These are phyloP conservation scores for Siniperca scherzeri DNA, from an alignment of 2,797 vertebrate species.

Conservation along the genomic window DNA sequence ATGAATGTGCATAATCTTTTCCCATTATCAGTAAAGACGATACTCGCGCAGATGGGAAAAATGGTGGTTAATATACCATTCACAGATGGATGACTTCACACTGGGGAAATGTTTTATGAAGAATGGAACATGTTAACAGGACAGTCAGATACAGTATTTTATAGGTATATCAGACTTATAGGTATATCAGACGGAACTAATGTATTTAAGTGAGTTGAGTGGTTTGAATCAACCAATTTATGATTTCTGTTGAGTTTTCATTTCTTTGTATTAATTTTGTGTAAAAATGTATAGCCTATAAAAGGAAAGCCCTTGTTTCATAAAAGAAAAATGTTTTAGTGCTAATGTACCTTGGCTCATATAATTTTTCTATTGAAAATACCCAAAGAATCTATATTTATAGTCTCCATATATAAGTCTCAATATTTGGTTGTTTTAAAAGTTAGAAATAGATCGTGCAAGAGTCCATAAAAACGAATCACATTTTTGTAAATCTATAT, in stretches of 20 bases:
- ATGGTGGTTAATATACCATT: slow-evolving; percentile 75
- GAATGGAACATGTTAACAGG: slow-evolving; percentile 55
- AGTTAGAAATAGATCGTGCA: not conserved
- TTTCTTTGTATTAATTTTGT: not conserved
- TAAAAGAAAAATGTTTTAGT: not conserved
- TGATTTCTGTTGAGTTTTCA: not conserved
- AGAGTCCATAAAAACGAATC: slow-evolving; percentile 1
- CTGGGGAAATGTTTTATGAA: slow-evolving; percentile 50
- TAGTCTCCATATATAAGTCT: not conserved
- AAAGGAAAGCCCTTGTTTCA: not conserved
- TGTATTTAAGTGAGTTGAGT: not conserved
- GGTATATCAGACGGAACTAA: not conserved
- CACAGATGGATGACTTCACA: slow-evolving; percentile 65
- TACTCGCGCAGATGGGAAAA: slow-evolving; percentile 53
- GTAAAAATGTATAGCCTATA: not conserved
- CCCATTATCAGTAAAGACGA: slow-evolving; percentile 75
- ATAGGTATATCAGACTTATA: not conserved
- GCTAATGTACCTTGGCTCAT: not conserved
- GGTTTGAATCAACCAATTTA: not conserved
- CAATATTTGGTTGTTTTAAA: slow-evolving; percentile 2
- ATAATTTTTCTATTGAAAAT: not conserved
- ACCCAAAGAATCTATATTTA: not conserved
- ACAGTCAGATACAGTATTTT: slow-evolving; percentile 19
- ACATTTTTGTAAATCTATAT: not conserved
- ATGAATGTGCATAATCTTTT: slow-evolving; percentile 83